Base-by-base conservation (phyloP, 2,888 invertebrate genomes). In the Rhagophthalmus giganteus region DNA sequence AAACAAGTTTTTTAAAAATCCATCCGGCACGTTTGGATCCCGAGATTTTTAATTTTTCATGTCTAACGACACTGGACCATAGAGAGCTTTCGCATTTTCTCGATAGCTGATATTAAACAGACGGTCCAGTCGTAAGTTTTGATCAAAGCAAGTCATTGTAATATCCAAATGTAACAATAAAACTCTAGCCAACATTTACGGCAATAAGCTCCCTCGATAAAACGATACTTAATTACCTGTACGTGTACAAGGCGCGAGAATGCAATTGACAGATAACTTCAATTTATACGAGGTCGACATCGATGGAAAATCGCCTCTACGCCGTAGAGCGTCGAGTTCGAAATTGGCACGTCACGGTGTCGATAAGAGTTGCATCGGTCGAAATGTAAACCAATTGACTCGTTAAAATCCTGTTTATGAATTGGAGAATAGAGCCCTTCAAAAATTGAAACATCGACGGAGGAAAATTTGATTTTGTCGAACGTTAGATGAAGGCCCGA, bases 361-460 rank as follows among this genome's bases (percentile, higher is more conserved):
- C 26, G 45, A 53, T 52, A 46, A 44, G 50, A 47, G 55, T 54
- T 50, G 54, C 55, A 53, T 50, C 50, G 57, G 57, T 51, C 57
- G 58, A 64, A 67, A 67, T 63, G 66, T 62, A 54, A 54, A 64
- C 64, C 68, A 64, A 69, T 69, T 67, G 67, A 67, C 68, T 67
- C 62, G 69, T 68, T 69, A 68, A 69, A 68, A 63, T 53, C 59
- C 64, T 67, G 69, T 69, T 69, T 68, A 68, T 68, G 68, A 67
- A 69, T 69, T 65, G 67, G 67, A 61, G 59, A 59, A 59, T 54
- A 53, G 57, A 48, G 55, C 62, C 66, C 69, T 70, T 59, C 68
- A n/a, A 68, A 69, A 69, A 65, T 68, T 68, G 69, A 69, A 70
- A 69, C 69, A 70, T 67, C 54, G 65, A 42, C 42, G 65, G 60